Percentiles rank a stretch among this genome's conserved stretches.
These are phyloP conservation scores for Taenioides sp. DNA, from an alignment of 2,797 vertebrate species.

Conservation along the genomic window DNA sequence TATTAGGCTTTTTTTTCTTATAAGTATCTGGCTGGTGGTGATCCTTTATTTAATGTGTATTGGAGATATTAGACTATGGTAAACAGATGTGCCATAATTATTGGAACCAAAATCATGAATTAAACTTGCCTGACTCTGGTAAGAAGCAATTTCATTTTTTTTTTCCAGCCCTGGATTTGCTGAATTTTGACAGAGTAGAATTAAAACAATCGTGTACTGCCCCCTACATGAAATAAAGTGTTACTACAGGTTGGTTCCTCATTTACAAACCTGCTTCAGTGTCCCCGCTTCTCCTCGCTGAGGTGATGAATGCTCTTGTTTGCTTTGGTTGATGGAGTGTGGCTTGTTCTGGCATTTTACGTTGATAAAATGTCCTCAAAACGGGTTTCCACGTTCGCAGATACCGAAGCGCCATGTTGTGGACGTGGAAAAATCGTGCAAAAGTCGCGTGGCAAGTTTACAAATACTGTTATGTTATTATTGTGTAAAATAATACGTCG, in stretches of 20 bases:
- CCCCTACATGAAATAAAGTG: slow-evolving; percentile 10
- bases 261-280: slow-evolving; percentile 27
- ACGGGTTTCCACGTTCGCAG: neutral
- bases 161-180: neutral
- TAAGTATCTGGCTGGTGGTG: too few species aligned
- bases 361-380: neutral
- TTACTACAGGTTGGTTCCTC: neutral
- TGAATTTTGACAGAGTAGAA: neutral
- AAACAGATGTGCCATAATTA: too few species aligned
- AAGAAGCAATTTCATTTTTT: too few species aligned
- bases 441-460: neutral
- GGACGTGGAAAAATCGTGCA: neutral
- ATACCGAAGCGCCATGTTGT: slow-evolving; percentile 39
- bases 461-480: too few species aligned
- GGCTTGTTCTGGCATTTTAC: neutral
- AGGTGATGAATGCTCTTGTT: slow-evolving; percentile 28
- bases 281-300: slow-evolving; percentile 14
- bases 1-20: too few species aligned
- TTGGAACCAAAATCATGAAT: too few species aligned
- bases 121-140: too few species aligned
- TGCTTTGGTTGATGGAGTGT: neutral
- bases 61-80: too few species aligned
- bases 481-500: too few species aligned
- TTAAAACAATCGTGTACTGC: slow-evolving; percentile 13
- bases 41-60: too few species aligned